phyloP scores from a whole-genome alignment of 2,113 vertebrate species.

The Coregonus clupeaformis region DNA sequence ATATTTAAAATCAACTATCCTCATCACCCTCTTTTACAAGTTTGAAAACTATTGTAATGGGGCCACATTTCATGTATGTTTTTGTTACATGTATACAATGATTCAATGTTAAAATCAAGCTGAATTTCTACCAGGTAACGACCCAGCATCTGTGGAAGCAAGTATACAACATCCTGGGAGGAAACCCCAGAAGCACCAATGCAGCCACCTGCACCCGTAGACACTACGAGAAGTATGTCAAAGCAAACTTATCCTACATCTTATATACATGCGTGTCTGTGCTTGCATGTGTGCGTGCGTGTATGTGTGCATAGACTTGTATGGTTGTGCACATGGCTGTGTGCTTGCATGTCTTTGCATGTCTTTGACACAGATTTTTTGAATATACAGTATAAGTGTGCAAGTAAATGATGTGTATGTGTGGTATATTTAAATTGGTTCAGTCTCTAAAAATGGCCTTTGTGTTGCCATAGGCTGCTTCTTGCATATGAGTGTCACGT shows the following conservation, averaged over 20 bases:
- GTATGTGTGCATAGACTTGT: too few relatives aligned
- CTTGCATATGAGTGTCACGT: constrained; percentile 72
- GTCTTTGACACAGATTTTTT: too few relatives aligned
- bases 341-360: too few relatives aligned
- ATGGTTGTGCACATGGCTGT: too few relatives aligned
- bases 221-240: constrained; percentile 78
- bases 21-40: too few relatives aligned
- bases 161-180: constrained; percentile 76
- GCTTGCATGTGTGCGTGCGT: too few relatives aligned
- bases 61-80: background rate
- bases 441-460: background rate
- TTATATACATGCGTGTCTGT: too few relatives aligned
- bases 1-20: too few relatives aligned
- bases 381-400: too few relatives aligned
- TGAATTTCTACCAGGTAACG: too few relatives aligned
- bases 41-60: too few relatives aligned
- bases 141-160: constrained; percentile 79
- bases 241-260: too few relatives aligned
- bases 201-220: constrained; percentile 80
- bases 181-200: constrained; percentile 79
- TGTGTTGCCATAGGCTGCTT: constrained; percentile 58
- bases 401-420: background rate
- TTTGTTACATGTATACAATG: background rate
- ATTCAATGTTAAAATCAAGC: background rate
- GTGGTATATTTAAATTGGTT: background rate